A percentile compares a stretch with the other conserved stretches of the same genome.
These are phyloP conservation scores for Brachypodius melanocephalos DNA, from an alignment of 2,113 vertebrate species.

Conservation along the genomic window DNA sequence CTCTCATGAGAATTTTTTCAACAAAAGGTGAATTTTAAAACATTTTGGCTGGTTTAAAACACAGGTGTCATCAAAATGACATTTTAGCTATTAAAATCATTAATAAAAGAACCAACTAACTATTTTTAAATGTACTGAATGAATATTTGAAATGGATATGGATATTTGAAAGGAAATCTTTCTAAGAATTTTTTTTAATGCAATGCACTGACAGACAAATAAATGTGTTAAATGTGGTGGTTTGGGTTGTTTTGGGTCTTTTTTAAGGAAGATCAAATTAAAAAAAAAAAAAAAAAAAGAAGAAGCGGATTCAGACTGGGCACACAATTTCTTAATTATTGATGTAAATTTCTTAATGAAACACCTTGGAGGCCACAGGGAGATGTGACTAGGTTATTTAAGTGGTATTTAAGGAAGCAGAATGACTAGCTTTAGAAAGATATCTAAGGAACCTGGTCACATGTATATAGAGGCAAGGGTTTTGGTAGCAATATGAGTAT, in stretches of 20 bases:
- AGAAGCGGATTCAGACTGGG: background rate
- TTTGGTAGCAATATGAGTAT: background rate
- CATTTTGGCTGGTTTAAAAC: background rate
- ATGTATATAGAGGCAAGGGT: background rate
- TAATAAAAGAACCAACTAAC: background rate
- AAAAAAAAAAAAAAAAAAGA: too few species aligned
- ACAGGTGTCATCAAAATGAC: background rate
- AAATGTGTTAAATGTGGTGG: background rate
- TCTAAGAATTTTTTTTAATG: background rate
- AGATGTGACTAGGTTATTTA: background rate
- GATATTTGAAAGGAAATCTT: background rate
- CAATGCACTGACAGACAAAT: background rate
- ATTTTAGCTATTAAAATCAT: background rate
- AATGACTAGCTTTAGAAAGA: background rate
- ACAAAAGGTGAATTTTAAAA: background rate
- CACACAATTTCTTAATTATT: background rate
- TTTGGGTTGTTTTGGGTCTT: fast-evolving
- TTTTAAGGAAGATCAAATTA: background rate
- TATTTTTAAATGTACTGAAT: background rate
- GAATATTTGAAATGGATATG: background rate
- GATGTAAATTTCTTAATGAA: background rate
- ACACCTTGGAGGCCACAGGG: background rate
- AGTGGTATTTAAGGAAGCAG: background rate
- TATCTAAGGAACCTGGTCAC: background rate
- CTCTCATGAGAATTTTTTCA: background rate